Percentiles rank a stretch among this genome's conserved stretches.
phyloP scores from a whole-genome alignment of 2,797 vertebrate genomes.

The Cercopithecus hamlyni region DNA sequence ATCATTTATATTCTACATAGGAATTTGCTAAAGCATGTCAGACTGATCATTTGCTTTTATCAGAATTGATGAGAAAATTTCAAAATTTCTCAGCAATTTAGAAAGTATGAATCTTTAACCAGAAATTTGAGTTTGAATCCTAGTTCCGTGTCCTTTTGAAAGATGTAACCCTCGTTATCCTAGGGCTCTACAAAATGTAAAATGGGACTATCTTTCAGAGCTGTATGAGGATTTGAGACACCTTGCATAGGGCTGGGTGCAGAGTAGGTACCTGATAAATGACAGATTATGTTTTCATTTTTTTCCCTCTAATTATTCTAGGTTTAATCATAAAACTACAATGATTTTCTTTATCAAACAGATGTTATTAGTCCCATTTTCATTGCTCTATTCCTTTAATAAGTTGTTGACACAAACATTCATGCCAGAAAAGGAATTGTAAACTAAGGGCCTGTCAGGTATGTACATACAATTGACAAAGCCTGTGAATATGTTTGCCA shows the following conservation, averaged over 20 bases:
- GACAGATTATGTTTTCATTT: not conserved
- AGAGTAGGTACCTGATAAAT: not conserved
- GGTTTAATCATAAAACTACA: not conserved
- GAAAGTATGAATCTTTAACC: not conserved
- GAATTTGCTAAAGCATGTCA: not conserved
- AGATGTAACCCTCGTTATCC: not conserved
- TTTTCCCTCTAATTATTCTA: not conserved
- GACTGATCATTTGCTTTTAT: not conserved
- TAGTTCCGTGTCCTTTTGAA: not conserved
- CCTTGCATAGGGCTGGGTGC: fast-evolving
- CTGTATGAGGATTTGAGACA: not conserved
- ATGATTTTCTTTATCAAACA: not conserved
- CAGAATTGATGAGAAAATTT: not conserved
- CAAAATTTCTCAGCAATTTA: not conserved
- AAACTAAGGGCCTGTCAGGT: not conserved
- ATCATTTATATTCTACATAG: not conserved
- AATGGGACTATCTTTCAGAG: not conserved
- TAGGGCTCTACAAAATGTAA: not conserved
- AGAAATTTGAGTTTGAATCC: not conserved
- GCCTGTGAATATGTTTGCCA: not conserved
- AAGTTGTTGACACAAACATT: not conserved
- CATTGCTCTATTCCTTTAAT: not conserved
- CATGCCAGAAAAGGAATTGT: not conserved
- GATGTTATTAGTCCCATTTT: not conserved
- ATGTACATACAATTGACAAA: not conserved